These are phyloP conservation scores for Ceratoteleas bidentatus DNA, from an alignment of 1,140 invertebrate species.

Conservation along the genomic window DNA sequence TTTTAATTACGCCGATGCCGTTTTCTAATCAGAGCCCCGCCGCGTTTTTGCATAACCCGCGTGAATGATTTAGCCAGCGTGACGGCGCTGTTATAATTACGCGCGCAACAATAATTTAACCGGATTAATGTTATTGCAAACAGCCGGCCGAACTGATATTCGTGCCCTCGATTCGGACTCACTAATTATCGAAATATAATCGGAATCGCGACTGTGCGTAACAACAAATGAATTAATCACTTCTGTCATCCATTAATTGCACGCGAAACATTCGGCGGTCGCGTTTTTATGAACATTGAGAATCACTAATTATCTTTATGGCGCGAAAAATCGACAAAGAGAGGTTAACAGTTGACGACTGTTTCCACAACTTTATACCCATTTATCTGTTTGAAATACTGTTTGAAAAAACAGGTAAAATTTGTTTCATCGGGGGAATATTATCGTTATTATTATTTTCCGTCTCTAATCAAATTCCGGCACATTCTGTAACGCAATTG, in stretches of 20 bases:
- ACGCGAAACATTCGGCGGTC: background rate
- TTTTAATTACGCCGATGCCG: slow-evolving; percentile 24
- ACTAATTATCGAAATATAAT: slow-evolving; percentile 1
- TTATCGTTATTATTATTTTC: too few relatives aligned
- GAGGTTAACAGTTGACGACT: too few relatives aligned
- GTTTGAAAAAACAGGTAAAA: too few relatives aligned
- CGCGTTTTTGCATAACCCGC: slow-evolving; percentile 2
- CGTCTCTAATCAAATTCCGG: too few relatives aligned
- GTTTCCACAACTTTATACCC: too few relatives aligned
- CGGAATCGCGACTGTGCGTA: background rate
- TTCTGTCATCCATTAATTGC: slow-evolving; percentile 12
- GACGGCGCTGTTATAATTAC: slow-evolving; percentile 7
- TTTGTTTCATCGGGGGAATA: too few relatives aligned
- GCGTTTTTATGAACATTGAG: too few relatives aligned
- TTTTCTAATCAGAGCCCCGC: slow-evolving; percentile 29
- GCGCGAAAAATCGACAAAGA: too few relatives aligned
- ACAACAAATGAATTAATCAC: slow-evolving; percentile 8
- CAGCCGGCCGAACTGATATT: background rate
- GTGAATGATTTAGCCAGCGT: slow-evolving; percentile 4
- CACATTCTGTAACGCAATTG: too few relatives aligned
- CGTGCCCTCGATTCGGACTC: background rate
- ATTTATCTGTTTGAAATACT: too few relatives aligned
- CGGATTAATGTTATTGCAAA: slow-evolving; percentile 17
- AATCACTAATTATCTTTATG: too few relatives aligned
- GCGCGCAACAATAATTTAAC: slow-evolving; percentile 10